phyloP scores from a whole-genome alignment of 2,797 vertebrate genomes.

The Taeniopygia guttata region DNA sequence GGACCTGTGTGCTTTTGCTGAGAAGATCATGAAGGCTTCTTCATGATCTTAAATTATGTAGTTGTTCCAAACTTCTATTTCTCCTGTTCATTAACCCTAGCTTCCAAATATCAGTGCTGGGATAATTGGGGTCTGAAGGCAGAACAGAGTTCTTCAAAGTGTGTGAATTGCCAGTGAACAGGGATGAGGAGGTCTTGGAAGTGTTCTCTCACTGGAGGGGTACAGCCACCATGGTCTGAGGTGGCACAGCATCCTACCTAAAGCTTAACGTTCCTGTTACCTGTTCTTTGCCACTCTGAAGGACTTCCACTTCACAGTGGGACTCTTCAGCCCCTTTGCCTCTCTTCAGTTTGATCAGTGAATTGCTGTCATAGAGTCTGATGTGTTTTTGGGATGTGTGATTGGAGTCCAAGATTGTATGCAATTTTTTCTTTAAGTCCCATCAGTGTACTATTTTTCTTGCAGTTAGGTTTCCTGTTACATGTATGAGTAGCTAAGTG shows the following conservation, averaged over 20 bases:
- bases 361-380: not conserved
- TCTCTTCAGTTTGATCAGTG: not conserved
- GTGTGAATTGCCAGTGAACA: not conserved
- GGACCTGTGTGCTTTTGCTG: not conserved
- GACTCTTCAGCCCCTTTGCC: not conserved
- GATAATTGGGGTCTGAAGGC: not conserved
- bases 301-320: not conserved
- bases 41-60: not conserved
- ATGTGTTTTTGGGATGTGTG: not conserved
- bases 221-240: not conserved
- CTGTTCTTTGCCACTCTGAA: not conserved
- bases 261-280: not conserved
- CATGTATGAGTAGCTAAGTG: not conserved
- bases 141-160: not conserved
- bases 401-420: not conserved
- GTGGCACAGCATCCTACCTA: not conserved
- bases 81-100: not conserved
- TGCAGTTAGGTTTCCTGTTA: not conserved
- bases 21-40: not conserved
- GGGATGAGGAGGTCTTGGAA: not conserved
- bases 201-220: not conserved
- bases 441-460: not conserved
- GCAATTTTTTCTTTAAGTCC: not conserved
- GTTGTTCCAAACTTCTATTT: not conserved
- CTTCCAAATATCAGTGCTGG: not conserved